Percentiles rank a stretch among this genome's conserved stretches.
phyloP scores from a whole-genome alignment of 2,888 invertebrate genomes.

The Salpingus planirostris region DNA sequence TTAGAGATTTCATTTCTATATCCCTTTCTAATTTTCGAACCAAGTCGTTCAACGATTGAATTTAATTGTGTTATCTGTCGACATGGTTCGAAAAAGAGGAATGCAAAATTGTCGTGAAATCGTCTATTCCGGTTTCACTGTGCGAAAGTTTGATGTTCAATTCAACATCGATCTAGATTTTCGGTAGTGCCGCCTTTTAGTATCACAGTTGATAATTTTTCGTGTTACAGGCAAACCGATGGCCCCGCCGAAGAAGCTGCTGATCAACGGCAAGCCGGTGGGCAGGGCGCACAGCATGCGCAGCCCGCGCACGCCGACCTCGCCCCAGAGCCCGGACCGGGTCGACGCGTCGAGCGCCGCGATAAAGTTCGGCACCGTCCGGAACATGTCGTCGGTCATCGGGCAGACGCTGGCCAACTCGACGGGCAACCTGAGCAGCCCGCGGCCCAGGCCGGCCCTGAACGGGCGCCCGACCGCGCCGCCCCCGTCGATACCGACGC shows the following conservation, averaged over 20 bases:
- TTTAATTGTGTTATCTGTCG: too few relatives aligned
- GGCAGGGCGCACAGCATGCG: constrained; percentile 78
- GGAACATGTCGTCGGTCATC: constrained; percentile 42
- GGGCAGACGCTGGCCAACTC: constrained; percentile 45
- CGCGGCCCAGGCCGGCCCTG: constrained; percentile 29
- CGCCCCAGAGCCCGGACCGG: constrained; percentile 43
- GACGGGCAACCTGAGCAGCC: constrained; percentile 27
- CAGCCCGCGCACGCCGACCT: constrained; percentile 63
- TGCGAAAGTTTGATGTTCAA: too few relatives aligned
- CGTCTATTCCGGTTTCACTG: too few relatives aligned
- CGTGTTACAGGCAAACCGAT: constrained; percentile 47
- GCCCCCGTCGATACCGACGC: constrained; percentile 35
- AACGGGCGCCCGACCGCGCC: constrained; percentile 36
- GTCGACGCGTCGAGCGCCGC: constrained; percentile 19
- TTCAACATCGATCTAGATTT: too few relatives aligned
- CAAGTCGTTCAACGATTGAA: too few relatives aligned
- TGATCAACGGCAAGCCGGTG: constrained; percentile 47
- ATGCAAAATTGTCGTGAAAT: too few relatives aligned
- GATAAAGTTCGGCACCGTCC: constrained; percentile 38
- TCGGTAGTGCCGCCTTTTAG: too few relatives aligned
- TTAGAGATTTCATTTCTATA: too few relatives aligned
- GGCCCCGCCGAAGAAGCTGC: constrained; percentile 57
- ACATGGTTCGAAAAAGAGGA: too few relatives aligned
- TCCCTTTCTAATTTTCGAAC: too few relatives aligned
- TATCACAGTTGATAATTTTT: too few relatives aligned